phyloP scores from a whole-genome alignment of 2,888 invertebrate genomes.

The Stenchaetothrips biformis region DNA sequence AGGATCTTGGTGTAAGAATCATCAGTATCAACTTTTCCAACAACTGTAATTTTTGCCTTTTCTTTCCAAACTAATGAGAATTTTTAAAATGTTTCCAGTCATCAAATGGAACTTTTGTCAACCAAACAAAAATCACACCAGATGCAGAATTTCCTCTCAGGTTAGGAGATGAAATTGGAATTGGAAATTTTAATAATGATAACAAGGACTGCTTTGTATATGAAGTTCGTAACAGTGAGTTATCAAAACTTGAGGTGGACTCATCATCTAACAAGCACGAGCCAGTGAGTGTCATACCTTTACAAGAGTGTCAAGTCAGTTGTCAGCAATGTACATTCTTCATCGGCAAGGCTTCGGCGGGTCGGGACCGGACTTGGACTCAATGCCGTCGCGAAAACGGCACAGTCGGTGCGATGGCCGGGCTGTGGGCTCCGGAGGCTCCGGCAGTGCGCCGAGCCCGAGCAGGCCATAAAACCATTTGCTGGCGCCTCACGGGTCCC shows the following conservation, averaged over 20 bases:
- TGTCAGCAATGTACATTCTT: not conserved
- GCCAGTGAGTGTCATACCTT: not conserved
- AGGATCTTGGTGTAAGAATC: not conserved
- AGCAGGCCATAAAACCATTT: too few species aligned
- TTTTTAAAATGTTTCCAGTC: not conserved
- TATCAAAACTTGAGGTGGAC: not conserved
- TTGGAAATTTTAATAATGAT: not conserved
- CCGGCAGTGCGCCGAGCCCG: too few species aligned
- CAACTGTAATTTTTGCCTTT: not conserved
- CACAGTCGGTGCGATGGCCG: too few species aligned
- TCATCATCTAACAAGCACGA: not conserved
- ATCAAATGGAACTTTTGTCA: constrained; percentile 12
- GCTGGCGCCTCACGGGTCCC: too few species aligned
- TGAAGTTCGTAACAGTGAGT: not conserved
- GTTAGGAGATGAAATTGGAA: not conserved
- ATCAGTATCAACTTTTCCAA: not conserved
- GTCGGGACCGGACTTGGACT: too few species aligned
- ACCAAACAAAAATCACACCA: not conserved
- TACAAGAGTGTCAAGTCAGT: not conserved
- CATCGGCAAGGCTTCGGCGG: too few species aligned
- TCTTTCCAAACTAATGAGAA: not conserved
- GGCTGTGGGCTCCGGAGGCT: too few species aligned
- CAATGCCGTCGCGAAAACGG: too few species aligned
- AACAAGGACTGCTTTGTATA: not conserved
- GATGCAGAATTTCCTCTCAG: not conserved